Conservation (phyloP, 2,888 invertebrate species). For the Augochlorella aurata region DNA sequence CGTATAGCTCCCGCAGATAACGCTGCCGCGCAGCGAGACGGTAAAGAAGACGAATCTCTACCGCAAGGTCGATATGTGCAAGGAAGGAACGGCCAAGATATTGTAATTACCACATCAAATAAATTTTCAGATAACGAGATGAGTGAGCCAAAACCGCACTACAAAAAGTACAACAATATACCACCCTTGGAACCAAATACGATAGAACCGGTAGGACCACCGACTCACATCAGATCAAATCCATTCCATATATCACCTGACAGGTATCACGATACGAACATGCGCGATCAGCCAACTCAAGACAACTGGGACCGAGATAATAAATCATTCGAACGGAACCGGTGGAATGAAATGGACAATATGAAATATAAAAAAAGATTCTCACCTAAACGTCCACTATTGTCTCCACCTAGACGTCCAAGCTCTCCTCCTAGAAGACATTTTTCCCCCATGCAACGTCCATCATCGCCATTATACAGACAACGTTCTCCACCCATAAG, state of each 20-base stretch:
- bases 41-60: slow-evolving; percentile 43
- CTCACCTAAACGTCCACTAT: slow-evolving; percentile 66
- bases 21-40: slow-evolving; percentile 18
- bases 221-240: background rate
- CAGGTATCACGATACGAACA: slow-evolving; percentile 47
- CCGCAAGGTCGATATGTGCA: slow-evolving; percentile 74
- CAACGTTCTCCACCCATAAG: slow-evolving; percentile 52
- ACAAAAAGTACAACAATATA: slow-evolving; percentile 66
- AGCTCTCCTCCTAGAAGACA: slow-evolving; percentile 65
- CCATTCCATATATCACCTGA: slow-evolving; percentile 33
- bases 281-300: slow-evolving; percentile 44
- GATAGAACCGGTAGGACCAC: slow-evolving; percentile 47
- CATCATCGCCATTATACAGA: slow-evolving; percentile 34
- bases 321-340: slow-evolving; percentile 46
- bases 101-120: slow-evolving; percentile 74
- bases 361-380: slow-evolving; percentile 48
- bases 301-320: slow-evolving; percentile 61
- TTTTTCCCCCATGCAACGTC: slow-evolving; percentile 42
- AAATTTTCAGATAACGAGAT: slow-evolving; percentile 58
- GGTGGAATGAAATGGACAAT: slow-evolving; percentile 48
- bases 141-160: slow-evolving; percentile 17
- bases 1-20: slow-evolving; percentile 77
- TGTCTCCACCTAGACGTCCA: slow-evolving; percentile 61
- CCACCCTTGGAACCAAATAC: slow-evolving; percentile 63
- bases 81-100: slow-evolving; percentile 72